Conservation (phyloP, 2,113 vertebrate species). For the Nibea coibor region DNA sequence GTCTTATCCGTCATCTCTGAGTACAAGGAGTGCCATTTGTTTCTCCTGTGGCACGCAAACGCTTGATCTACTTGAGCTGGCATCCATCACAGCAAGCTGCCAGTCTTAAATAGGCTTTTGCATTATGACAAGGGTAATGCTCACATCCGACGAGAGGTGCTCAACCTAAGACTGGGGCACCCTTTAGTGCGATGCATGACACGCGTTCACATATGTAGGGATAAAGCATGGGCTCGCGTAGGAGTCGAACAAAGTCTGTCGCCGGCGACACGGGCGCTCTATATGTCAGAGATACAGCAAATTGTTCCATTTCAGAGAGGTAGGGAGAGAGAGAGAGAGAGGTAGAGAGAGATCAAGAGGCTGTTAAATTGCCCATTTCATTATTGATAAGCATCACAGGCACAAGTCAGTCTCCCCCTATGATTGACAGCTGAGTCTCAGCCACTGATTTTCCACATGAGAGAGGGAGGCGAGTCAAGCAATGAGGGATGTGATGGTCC, state of each 20-base stretch:
- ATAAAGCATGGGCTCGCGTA: constrained; percentile 31
- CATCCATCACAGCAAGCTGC: constrained; percentile 59
- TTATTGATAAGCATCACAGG: constrained; percentile 81
- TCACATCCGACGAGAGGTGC: constrained; percentile 37
- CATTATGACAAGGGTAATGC: constrained; percentile 50
- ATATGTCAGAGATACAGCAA: constrained; percentile 47
- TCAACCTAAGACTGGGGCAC: constrained; percentile 28
- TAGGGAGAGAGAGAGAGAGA: constrained; percentile 1
- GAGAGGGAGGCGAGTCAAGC: constrained; percentile 59
- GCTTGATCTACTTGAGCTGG: constrained; percentile 51
- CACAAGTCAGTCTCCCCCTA: constrained; percentile 61
- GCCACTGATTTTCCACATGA: constrained; percentile 79
- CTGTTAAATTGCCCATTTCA: constrained; percentile 80
- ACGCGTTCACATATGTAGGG: constrained; percentile 33
- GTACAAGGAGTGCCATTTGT: constrained; percentile 44
- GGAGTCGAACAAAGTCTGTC: constrained; percentile 22
- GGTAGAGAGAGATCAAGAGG: constrained; percentile 47
- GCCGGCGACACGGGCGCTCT: not conserved
- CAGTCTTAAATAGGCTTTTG: constrained; percentile 55
- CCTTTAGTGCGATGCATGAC: constrained; percentile 3
- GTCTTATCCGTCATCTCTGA: constrained; percentile 57
- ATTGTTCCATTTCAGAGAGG: constrained; percentile 52
- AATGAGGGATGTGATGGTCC: constrained; percentile 64
- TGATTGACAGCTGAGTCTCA: constrained; percentile 78
- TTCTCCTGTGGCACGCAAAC: constrained; percentile 45